Evolutionary conservation across 2,888 invertebrate species (phyloP).

Genomic region (Bhutanitis thaidina): DNA sequence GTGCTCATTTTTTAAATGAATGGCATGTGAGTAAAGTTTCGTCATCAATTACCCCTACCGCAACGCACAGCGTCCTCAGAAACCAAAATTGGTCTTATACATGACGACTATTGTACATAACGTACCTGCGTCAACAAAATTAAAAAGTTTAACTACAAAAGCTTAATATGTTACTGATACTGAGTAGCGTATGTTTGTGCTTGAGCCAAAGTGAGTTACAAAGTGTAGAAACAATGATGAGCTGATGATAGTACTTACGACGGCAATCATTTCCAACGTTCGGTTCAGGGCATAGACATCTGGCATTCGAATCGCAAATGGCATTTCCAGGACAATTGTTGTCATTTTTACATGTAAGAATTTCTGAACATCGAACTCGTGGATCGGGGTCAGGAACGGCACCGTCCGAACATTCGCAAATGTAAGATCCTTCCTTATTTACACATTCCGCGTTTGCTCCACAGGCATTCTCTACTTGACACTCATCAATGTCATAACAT

Average conservation of each 20-base stretch:
- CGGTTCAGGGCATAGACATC: conserved; percentile 94
- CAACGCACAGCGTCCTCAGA: no score
- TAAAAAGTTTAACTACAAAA: no score
- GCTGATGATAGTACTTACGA: conserved; percentile 83
- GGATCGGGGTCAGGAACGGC: conserved; percentile 92
- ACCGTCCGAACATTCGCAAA: conserved; percentile 90
- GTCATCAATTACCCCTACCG: no score
- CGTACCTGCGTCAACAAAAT: no score
- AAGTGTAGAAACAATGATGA: background rate
- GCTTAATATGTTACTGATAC: no score
- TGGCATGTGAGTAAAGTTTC: no score
- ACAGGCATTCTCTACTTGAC: conserved; percentile 84
- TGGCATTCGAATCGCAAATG: conserved; percentile 86
- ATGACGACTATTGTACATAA: no score
- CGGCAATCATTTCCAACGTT: conserved; percentile 95
- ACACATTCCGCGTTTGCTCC: conserved; percentile 90
- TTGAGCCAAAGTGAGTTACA: no score
- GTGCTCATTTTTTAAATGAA: no score
- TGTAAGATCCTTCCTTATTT: conserved; percentile 88
- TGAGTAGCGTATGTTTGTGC: no score
- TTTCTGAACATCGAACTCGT: conserved; percentile 88
- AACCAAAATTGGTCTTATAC: no score
- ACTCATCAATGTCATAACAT: conserved; percentile 92
- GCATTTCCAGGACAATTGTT: conserved; percentile 94
- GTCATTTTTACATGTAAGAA: conserved; percentile 87